Evolutionary conservation across 2,888 invertebrate species (phyloP).

Genomic region (Thysanoteuthis rhombus): DNA sequence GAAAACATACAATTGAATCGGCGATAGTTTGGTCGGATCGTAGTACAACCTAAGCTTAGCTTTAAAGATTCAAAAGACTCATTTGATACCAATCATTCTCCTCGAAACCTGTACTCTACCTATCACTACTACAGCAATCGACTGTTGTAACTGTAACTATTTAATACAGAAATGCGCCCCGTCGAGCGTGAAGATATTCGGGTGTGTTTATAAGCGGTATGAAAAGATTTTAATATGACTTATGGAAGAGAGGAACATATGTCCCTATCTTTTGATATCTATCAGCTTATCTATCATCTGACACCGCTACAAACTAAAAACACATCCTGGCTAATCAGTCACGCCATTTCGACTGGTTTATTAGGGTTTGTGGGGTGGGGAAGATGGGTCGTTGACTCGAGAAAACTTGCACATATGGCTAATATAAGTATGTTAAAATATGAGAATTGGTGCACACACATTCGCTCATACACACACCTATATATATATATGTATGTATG

Average conservation of each 20-base stretch:
- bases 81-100: too few species aligned
- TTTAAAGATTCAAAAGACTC: too few species aligned
- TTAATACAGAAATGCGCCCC: not conserved
- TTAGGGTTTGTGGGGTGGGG: not conserved
- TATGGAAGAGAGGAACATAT: not conserved
- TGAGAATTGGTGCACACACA: not conserved
- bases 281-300: conserved; percentile 12
- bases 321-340: not conserved
- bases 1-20: too few species aligned
- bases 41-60: too few species aligned
- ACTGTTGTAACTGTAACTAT: not conserved
- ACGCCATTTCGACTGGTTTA: not conserved
- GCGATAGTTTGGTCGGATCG: too few species aligned
- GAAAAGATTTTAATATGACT: not conserved
- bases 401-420: not conserved
- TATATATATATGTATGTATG: too few species aligned
- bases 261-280: not conserved
- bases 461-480: not conserved
- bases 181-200: not conserved
- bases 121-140: not conserved
- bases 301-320: conserved; percentile 12
- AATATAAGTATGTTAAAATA: not conserved
- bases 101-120: not conserved
- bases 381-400: not conserved
- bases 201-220: not conserved